Base-by-base conservation (phyloP, 2,888 invertebrate species). In the Cephus spinipes region DNA sequence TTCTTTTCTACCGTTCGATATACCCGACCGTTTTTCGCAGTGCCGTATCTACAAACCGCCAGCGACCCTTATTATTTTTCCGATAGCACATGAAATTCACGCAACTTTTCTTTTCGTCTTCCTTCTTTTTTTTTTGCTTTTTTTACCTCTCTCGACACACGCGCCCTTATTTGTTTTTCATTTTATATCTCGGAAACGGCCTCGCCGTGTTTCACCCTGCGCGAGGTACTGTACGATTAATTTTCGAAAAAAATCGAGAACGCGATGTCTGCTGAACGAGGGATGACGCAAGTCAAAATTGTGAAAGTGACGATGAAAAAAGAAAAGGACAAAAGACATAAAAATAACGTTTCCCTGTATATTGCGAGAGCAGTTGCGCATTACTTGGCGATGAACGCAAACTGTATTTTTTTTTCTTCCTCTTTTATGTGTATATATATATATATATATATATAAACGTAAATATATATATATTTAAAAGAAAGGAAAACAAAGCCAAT, bases 401-500 rank as follows among this genome's bases (percentile, higher is more conserved):
- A 55, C 55, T 55, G 55, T 55, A 23, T 23, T 15, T 23, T 55
- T 36, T 36, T 40, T 55, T n/a, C n/a, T n/a, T n/a, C n/a, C n/a
- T n/a, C n/a, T n/a, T n/a, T n/a, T n/a, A n/a, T n/a, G n/a, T n/a
- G n/a, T n/a, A n/a, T n/a, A n/a, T n/a, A n/a, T n/a, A n/a, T n/a
- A n/a, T 76, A 76, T 81, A 79, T 79, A 81, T 68, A 69, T 75
- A 68, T 69, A 74, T 55, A 40, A 15, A 40, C 15, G 15, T 40
- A 40, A 15, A 40, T 40, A 40, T 40, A 40, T 40, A 40, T 40
- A 15, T 40, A 40, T 40, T 74, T 79, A 31, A 78, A 80, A 85
- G 75, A 79, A 80, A 76, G 79, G 80, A 77, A 81, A 81, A 81
- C 77, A 80, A 82, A 82, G 83, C 79, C 76, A 82, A 78, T 71